Percentiles rank a stretch among this genome's conserved stretches.
phyloP scores from a whole-genome alignment of 2,797 vertebrate species.

The Enteromius argenteus region DNA sequence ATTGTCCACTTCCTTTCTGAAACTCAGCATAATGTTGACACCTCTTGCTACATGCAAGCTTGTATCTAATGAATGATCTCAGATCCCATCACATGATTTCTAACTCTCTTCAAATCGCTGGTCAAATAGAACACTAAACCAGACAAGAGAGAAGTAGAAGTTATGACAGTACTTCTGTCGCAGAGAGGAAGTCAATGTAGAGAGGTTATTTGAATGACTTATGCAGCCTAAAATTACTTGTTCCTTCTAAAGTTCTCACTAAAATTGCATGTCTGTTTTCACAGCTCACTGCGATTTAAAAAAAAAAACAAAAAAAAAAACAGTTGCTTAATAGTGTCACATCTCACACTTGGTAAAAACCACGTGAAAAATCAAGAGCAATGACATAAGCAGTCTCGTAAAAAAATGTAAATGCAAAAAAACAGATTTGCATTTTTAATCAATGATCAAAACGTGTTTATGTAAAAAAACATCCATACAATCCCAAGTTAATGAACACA shows the following conservation, averaged over 20 bases:
- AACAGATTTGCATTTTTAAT: not conserved
- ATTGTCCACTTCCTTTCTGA: constrained; percentile 53
- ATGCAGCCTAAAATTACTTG: not conserved
- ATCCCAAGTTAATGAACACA: not conserved
- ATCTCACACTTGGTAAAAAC: constrained; percentile 17
- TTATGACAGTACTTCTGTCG: not conserved
- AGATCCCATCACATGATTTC: constrained; percentile 35
- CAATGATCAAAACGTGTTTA: not conserved
- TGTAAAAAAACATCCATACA: not conserved
- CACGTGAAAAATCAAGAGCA: not conserved
- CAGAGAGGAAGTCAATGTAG: constrained; percentile 31
- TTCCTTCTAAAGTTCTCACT: not conserved
- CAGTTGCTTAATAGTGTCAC: not conserved
- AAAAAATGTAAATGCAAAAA: not conserved
- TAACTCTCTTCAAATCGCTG: not conserved
- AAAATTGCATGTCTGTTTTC: not conserved
- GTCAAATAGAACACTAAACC: not conserved
- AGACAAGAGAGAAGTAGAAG: constrained; percentile 41
- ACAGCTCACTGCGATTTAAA: constrained; percentile 22
- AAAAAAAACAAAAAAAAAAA: not conserved
- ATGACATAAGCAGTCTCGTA: not conserved
- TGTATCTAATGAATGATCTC: constrained; percentile 18
- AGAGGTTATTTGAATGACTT: not conserved
- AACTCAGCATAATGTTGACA: constrained; percentile 38
- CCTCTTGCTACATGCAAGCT: constrained; percentile 1